Conservation (phyloP, 2,888 invertebrate species). For the Ypsolopha scabrella region DNA sequence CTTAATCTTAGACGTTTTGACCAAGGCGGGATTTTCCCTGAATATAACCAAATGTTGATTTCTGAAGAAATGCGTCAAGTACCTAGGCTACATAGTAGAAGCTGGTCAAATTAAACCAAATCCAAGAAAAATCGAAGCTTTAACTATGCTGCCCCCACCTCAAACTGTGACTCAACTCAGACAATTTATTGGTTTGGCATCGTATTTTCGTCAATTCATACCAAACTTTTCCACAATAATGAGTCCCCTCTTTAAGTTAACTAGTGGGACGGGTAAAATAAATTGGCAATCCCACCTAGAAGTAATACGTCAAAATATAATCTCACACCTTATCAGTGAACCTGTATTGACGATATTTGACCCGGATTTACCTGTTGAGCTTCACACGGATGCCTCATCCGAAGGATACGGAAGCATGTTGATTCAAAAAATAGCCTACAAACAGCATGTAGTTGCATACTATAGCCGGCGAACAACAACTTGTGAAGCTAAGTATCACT, state of each 20-base stretch:
- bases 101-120: slow-evolving; percentile 15
- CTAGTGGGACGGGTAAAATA: neutral
- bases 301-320: slow-evolving; percentile 10
- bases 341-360: slow-evolving; percentile 15
- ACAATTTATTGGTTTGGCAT: slow-evolving; percentile 13
- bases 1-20: too few species aligned
- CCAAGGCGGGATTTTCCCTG: slow-evolving; percentile 14
- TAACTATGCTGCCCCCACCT: slow-evolving; percentile 11
- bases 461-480: slow-evolving; percentile 12
- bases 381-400: slow-evolving; percentile 17
- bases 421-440: too few species aligned
- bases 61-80: slow-evolving; percentile 11
- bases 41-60: slow-evolving; percentile 17
- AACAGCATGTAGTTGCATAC: slow-evolving; percentile 10
- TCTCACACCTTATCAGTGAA: slow-evolving; percentile 8
- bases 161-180: too few species aligned
- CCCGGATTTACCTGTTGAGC: slow-evolving; percentile 9
- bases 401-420: slow-evolving; percentile 15
- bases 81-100: slow-evolving; percentile 12
- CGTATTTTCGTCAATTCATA: slow-evolving; percentile 15
- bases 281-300: slow-evolving; percentile 11
- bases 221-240: slow-evolving; percentile 6
- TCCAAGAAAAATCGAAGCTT: slow-evolving; percentile 12
- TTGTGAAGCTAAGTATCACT: slow-evolving; percentile 14
- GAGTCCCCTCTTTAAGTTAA: slow-evolving; percentile 9